phyloP scores from a whole-genome alignment of 2,888 invertebrate species.

The Cephus sareptanus region DNA sequence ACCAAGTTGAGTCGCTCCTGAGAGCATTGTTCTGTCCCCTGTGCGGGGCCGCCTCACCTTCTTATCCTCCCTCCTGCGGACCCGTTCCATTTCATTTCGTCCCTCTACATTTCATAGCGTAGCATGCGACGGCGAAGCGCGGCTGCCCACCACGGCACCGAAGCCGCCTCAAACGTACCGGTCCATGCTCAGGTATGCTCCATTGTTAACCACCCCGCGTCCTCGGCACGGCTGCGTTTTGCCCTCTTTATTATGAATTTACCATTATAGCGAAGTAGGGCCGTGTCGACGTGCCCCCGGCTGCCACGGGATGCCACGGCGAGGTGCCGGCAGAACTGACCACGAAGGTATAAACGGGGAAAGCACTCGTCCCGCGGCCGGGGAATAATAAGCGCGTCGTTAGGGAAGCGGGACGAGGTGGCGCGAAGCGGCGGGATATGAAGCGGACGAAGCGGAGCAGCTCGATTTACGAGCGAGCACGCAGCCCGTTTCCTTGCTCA shows the following conservation, averaged over 20 bases:
- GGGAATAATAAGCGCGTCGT: no score
- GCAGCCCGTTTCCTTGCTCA: background rate
- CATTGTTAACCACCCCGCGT: conserved; percentile 56
- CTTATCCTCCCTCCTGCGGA: conserved; percentile 20
- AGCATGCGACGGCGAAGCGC: conserved; percentile 7
- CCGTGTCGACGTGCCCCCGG: background rate
- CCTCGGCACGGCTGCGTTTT: conserved; percentile 42
- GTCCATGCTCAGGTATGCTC: conserved; percentile 57
- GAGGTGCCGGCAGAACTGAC: no score
- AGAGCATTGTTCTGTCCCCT: conserved; percentile 58
- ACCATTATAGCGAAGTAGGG: conserved; percentile 18
- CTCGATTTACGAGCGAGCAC: background rate
- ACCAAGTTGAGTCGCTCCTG: conserved; percentile 45
- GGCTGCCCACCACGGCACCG: background rate
- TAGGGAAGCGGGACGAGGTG: no score
- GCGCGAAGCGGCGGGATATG: background rate
- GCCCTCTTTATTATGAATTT: conserved; percentile 54
- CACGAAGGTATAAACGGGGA: no score
- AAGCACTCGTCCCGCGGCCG: no score
- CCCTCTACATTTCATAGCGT: conserved; percentile 56
- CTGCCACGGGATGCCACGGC: no score
- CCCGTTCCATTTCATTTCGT: conserved; percentile 39
- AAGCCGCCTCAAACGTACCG: conserved; percentile 54
- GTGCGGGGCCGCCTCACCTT: conserved; percentile 10
- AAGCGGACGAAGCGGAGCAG: background rate